Base-by-base conservation (phyloP, 2,797 vertebrate species). In the Notamacropus eugenii region DNA sequence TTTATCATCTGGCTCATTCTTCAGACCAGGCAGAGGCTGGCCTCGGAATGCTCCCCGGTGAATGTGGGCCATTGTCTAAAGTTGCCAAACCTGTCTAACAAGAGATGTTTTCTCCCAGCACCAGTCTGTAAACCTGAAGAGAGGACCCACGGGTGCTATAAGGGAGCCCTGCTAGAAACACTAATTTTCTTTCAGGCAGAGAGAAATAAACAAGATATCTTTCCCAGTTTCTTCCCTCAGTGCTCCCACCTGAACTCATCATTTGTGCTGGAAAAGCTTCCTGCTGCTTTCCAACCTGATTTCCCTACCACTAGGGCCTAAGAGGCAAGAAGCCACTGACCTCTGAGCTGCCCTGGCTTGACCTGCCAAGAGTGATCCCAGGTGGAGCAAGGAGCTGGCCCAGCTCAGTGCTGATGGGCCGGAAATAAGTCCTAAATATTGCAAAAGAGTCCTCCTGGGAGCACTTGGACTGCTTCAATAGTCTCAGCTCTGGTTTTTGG, bases 251-350 rank as follows among this genome's bases (percentile, higher is more conserved):
- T 0, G 24, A 0, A 0, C 0, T 29, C 29, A 27, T 22, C 8
- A 0, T 6, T 92, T 96, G 93, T 97, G 91, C 55, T 94, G 92
- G 93, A 91, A 98, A 95, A 22, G 8, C 22, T 24, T 82, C 59
- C 92, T 91, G 95, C 92, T 93, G 16, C 97, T 97, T 97, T 97
- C 57, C 93, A 90, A 13, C 90, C 93, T 91, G 5, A 0, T 58
- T 19, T 9, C 46, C 46, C 93, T 91, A 94, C 95, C 87, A 67
- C 4, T 34, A 19, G 31, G 0, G 12, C 28, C 92, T 90, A 56
- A 90, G 0, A 96, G 95, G 93, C 91, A 29, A 4, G 57, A 92
- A 74, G 95, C 46, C 0, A 0, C 95, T 95, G 94, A 95, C 55
- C 93, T 62, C 94, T 31, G n/a, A 28, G 34, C 62, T 90, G 24